Evolutionary conservation across 2,113 vertebrate genomes (phyloP).

Genomic region (Apteryx mantelli): DNA sequence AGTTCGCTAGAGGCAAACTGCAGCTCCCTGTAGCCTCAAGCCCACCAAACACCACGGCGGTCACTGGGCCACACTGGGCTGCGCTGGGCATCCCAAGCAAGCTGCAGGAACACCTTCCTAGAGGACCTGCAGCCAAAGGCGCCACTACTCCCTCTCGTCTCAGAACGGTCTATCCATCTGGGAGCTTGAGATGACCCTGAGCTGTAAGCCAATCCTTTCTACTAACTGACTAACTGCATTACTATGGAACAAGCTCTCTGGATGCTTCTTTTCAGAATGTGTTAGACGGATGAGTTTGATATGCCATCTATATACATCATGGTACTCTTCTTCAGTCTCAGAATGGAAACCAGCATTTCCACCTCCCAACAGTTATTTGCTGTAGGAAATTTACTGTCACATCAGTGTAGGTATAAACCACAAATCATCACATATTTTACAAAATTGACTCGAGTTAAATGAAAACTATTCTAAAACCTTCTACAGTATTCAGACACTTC

Average conservation of each 20-base stretch:
- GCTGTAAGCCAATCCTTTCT: neutral
- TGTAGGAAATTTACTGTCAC: neutral
- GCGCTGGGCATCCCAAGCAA: neutral
- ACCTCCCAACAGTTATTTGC: neutral
- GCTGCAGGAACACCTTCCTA: neutral
- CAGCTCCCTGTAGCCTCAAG: neutral
- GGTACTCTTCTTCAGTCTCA: neutral
- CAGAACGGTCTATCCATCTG: neutral
- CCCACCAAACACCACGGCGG: too few relatives aligned
- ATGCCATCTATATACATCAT: neutral
- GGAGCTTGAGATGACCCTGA: neutral
- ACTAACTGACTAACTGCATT: neutral
- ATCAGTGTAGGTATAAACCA: neutral
- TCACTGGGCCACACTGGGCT: neutral
- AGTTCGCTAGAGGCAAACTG: neutral
- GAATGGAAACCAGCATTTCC: neutral
- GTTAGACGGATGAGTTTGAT: too few relatives aligned
- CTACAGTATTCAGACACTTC: neutral
- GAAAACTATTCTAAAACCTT: neutral
- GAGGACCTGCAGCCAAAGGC: neutral
- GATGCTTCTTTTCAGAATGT: too few relatives aligned
- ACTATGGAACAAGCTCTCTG: neutral
- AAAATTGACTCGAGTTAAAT: neutral
- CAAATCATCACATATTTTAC: neutral
- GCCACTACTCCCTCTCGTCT: neutral